phyloP scores from a whole-genome alignment of 1,140 invertebrate genomes.

The Diorhabda sublineata region DNA sequence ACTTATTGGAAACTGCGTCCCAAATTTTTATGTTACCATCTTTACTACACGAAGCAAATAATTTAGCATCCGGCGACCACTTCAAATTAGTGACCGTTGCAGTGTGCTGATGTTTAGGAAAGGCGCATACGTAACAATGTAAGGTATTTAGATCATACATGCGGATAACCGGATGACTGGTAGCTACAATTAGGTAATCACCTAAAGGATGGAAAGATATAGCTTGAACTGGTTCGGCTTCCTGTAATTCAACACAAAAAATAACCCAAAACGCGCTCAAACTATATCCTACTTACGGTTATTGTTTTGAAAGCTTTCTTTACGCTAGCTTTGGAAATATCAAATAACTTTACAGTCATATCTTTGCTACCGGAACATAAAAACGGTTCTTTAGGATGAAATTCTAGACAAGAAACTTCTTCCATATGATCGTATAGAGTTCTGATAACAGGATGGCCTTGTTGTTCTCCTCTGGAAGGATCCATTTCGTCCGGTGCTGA shows the following conservation, averaged over 20 bases:
- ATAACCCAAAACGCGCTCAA: background rate
- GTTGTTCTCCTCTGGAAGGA: slow-evolving; percentile 69
- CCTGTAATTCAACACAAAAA: slow-evolving; percentile 52
- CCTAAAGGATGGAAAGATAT: slow-evolving; percentile 94
- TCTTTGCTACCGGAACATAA: slow-evolving; percentile 92
- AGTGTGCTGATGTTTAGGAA: slow-evolving; percentile 89
- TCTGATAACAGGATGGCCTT: slow-evolving; percentile 95
- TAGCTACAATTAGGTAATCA: slow-evolving; percentile 90
- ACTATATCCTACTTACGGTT: slow-evolving; percentile 52
- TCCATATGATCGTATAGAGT: slow-evolving; percentile 98
- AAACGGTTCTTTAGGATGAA: slow-evolving; percentile 92
- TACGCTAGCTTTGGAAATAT: slow-evolving; percentile 96
- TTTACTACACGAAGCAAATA: slow-evolving; percentile 86
- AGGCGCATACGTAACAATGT: slow-evolving; percentile 91
- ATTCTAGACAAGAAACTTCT: slow-evolving; percentile 95
- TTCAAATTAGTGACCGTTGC: slow-evolving; percentile 68
- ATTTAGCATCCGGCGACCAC: slow-evolving; percentile 72
- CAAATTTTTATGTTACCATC: slow-evolving; percentile 95
- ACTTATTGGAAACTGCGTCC: slow-evolving; percentile 90
- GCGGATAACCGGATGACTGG: slow-evolving; percentile 84
- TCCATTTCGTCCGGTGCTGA: slow-evolving; percentile 80
- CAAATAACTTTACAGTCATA: slow-evolving; percentile 93
- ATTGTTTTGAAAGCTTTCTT: slow-evolving; percentile 97
- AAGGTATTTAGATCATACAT: slow-evolving; percentile 94
- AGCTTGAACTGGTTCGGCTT: slow-evolving; percentile 83